Evolutionary conservation across 1,140 invertebrate genomes (phyloP).

Genomic region (Riptortus pedestris): DNA sequence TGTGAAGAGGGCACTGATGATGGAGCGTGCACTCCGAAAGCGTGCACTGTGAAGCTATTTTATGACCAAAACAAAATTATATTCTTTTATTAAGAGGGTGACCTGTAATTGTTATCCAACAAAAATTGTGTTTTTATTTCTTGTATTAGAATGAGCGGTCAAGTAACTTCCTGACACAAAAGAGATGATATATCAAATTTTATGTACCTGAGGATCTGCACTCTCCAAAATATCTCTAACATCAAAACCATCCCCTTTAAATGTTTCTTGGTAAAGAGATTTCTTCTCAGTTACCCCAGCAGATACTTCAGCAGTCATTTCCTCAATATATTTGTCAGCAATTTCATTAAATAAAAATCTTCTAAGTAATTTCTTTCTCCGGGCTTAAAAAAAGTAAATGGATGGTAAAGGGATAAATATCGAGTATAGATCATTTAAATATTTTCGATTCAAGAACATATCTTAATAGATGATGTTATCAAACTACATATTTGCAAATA

Average conservation of each 20-base stretch:
- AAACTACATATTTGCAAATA: neutral
- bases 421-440: too few species aligned
- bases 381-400: neutral
- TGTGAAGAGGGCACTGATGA: too few species aligned
- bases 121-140: too few species aligned
- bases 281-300: neutral
- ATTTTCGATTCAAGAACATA: neutral
- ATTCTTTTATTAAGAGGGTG: too few species aligned
- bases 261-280: neutral
- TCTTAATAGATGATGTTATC: neutral
- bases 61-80: too few species aligned
- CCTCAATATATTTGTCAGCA: neutral
- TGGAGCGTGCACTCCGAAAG: too few species aligned
- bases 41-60: too few species aligned
- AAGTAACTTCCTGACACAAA: too few species aligned
- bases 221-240: neutral
- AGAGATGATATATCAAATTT: neutral
- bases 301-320: too few species aligned
- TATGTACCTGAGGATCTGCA: slow-evolving; percentile 7
- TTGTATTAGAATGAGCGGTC: too few species aligned
- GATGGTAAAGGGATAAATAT: too few species aligned
- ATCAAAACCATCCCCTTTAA: slow-evolving; percentile 8
- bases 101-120: too few species aligned
- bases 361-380: neutral
- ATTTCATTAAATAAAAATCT: neutral